Conservation (phyloP, 1,140 invertebrate genomes). For the Philotrypesis tridentata region DNA sequence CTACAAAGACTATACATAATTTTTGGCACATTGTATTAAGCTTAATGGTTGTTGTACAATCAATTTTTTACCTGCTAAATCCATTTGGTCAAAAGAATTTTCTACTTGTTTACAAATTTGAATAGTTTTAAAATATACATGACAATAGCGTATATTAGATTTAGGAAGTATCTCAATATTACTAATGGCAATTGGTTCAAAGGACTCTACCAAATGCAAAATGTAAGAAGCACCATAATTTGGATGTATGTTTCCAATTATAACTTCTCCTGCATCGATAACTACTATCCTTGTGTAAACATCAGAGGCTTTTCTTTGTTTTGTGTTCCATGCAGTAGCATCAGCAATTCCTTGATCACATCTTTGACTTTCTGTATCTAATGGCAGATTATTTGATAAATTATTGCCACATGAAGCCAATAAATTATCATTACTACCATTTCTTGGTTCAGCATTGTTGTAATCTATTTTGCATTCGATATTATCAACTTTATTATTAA, state of each 20-base stretch:
- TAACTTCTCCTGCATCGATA: constrained; percentile 56
- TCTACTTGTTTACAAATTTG: constrained; percentile 52
- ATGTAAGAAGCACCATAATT: constrained; percentile 56
- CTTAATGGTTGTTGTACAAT: constrained; percentile 56
- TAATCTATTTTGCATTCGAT: not conserved
- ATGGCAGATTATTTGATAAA: not conserved
- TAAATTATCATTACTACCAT: too few species aligned
- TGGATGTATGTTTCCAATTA: constrained; percentile 62
- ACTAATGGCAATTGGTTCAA: constrained; percentile 60
- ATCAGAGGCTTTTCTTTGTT: not conserved
- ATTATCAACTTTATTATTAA: too few species aligned
- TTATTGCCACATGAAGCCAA: not conserved
- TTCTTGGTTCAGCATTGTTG: too few species aligned
- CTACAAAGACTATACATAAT: too few species aligned
- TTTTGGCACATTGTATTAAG: too few species aligned
- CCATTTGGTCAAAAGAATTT: constrained; percentile 57
- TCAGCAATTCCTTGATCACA: not conserved
- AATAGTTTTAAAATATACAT: constrained; percentile 60
- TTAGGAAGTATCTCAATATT: constrained; percentile 45
- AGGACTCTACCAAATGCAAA: constrained; percentile 62
- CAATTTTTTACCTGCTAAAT: constrained; percentile 50
- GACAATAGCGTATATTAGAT: constrained; percentile 59
- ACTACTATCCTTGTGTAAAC: not conserved
- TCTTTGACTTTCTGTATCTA: not conserved
- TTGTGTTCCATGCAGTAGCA: not conserved